These are phyloP conservation scores for Coregonus clupeaformis DNA, from an alignment of 2,113 vertebrate genomes.

Conservation along the genomic window DNA sequence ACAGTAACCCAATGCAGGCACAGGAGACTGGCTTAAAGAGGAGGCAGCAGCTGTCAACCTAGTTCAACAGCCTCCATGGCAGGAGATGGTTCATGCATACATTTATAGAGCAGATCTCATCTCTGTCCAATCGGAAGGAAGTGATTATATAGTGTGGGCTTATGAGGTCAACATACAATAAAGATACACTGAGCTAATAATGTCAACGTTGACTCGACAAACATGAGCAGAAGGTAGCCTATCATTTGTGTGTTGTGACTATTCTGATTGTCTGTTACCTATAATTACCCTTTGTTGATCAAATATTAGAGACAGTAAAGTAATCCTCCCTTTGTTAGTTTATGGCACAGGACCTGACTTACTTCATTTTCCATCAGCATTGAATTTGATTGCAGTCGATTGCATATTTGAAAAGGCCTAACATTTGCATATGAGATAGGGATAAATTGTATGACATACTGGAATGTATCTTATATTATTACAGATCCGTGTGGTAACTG, in stretches of 20 bases:
- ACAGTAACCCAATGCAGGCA: slow-evolving; percentile 14
- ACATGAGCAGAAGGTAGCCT: slow-evolving; percentile 14
- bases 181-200: slow-evolving; percentile 20
- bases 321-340: not conserved
- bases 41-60: slow-evolving; percentile 40
- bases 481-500: slow-evolving; percentile 70
- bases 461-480: slow-evolving; percentile 15
- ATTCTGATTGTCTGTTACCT: not conserved
- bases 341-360: not conserved
- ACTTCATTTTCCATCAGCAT: slow-evolving; percentile 20
- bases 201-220: slow-evolving; percentile 11
- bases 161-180: no score
- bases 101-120: slow-evolving; percentile 27
- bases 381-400: not conserved
- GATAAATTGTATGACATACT: not conserved
- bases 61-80: slow-evolving; percentile 25
- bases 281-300: slow-evolving; percentile 4
- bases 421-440: not conserved
- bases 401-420: not conserved
- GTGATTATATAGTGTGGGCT: no score
- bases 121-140: slow-evolving; percentile 7
- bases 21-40: slow-evolving; percentile 4
- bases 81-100: slow-evolving; percentile 27
- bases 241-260: not conserved
- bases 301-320: not conserved